Base-by-base conservation (phyloP, 2,113 vertebrate genomes). In the Psettodes erumei region DNA sequence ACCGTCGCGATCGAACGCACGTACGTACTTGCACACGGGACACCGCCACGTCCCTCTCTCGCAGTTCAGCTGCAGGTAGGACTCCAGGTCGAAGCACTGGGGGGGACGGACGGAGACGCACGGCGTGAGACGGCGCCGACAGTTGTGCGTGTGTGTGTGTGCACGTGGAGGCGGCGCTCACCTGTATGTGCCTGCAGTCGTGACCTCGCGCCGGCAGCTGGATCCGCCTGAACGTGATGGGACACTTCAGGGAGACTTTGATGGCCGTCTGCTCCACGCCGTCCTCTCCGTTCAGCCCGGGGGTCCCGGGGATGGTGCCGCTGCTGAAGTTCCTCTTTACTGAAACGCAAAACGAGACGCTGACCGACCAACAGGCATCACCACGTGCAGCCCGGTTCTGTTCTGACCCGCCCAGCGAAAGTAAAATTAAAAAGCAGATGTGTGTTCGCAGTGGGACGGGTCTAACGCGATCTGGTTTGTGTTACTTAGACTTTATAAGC, bases 241-340 rank as follows among this genome's bases (percentile, higher is more conserved):
- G 97, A 62, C 97, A 99, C 82, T 98, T 98, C 27, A 99, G 95
- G 27, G 97, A 98, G 59, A 98, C 97, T 81, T 98, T 99, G 85
- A 99, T 99, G 23, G 97, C 97, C 0, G 97, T 99, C 91, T 99
- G 97, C 78, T 99, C 97, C 43, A 99, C 97, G 0, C 97, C 97
- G 0, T 99, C 97, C 88, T 98, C 97, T 0, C 97, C 97, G 0
- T 97, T 98, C 64, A 96, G 95, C 4, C 97, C 97, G 0, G 97
- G 95, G 1, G 96, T 98, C 27, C 97, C 97, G 0, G 97, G 96
- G 79, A 98, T 96, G 12, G 96, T 96, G 16, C 97, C 97, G 0
- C 96, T 97, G 84, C 96, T 98, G 91, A 99, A 99, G 78, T 98
- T 98, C 35, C 97, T 94, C 87, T 98, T 99, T 77, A 98, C 97